Base-by-base conservation (phyloP, 1,140 invertebrate genomes). In the Colletes gigas region DNA sequence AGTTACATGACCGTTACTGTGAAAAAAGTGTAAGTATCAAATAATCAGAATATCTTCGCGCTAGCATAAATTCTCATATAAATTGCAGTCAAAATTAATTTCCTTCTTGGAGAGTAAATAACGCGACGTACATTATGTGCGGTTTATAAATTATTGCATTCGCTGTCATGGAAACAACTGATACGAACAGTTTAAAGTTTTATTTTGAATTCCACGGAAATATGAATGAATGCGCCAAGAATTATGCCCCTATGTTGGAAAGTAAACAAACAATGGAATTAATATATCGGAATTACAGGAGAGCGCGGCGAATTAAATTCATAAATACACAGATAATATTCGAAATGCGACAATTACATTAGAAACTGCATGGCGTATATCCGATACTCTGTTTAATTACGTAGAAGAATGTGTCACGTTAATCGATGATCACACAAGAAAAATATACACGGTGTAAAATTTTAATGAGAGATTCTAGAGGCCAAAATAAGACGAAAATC, bases 281-380 rank as follows among this genome's bases (percentile, higher is more conserved):
- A 15, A 14, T 10, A 30, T 30, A 17, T 62, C 9, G n/a, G 14
- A 30, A 63, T 47, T 50, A 54, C 19, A 19, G 50, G 0, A 9
- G n/a, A 14, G 2, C n/a, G 15, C 12, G 17, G 8, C 19, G 19
- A n/a, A 73, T 73, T 65, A 63, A 41, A 15, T 30, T 41, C n/a
- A 60, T 74, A 59, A 60, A 50, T 71, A 47, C 15, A 17, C 6
- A n/a, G 39, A 14, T 54, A 39, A 54, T 47, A 10, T 12, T 54
- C 14, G 50, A 69, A 4, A 30, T n/a, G 52, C 44, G 65, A 66
- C 57, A 79, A 70, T 73, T 65, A 39, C 50, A n/a, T 63, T 63
- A 52, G 63, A 6, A 54, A 63, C 12, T 30, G 50, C 6, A 8
- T 10, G 8, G 50, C 4, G 55, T 39, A 69, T 59, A 14, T 14